phyloP scores from a whole-genome alignment of 2,113 vertebrate genomes.

The Excalfactoria chinensis region DNA sequence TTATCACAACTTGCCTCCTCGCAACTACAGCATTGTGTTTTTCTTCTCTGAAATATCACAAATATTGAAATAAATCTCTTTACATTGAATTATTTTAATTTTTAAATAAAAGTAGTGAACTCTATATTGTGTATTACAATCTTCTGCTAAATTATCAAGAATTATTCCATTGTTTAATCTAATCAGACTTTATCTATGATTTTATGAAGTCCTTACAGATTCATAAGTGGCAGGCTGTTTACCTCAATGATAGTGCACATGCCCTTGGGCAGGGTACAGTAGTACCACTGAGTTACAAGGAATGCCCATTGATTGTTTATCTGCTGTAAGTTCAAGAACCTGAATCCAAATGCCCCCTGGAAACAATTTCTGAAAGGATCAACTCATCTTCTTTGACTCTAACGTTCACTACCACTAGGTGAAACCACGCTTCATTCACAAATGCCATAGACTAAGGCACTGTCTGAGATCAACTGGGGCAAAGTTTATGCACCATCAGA shows the following conservation, averaged over 20 bases:
- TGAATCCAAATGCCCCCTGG: neutral
- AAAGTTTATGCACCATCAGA: fast-evolving
- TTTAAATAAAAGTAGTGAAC: neutral
- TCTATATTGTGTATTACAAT: neutral
- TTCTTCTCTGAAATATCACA: neutral
- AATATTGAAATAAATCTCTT: neutral
- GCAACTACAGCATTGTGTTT: neutral
- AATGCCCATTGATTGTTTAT: neutral
- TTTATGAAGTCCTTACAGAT: neutral
- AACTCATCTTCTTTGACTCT: neutral
- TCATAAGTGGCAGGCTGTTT: neutral
- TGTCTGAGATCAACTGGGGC: fast-evolving
- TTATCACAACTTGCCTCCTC: neutral
- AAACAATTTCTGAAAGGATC: neutral
- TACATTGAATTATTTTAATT: neutral
- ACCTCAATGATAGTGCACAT: neutral
- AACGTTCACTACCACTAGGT: neutral
- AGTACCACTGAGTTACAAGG: neutral
- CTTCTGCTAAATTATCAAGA: neutral
- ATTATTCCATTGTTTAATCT: neutral
- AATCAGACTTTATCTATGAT: neutral
- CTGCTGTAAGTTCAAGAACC: neutral
- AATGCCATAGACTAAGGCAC: neutral
- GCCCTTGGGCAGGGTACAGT: neutral
- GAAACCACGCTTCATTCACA: neutral